A percentile compares a stretch with the other conserved stretches of the same genome.
Evolutionary conservation across 2,888 invertebrate species (phyloP).

Genomic region (Leucophenga maculata): DNA sequence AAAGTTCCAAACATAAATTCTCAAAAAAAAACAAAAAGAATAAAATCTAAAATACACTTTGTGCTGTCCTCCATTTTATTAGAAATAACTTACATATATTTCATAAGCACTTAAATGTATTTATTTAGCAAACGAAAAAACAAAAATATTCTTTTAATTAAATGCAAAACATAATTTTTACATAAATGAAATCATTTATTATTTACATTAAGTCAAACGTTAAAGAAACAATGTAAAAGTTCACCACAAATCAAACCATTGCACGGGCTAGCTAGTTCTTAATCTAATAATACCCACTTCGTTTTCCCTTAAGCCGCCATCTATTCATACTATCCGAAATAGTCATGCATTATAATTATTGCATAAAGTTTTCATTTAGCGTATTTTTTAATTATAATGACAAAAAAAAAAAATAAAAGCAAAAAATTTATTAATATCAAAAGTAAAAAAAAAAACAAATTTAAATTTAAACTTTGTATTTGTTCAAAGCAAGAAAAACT

Average conservation of each 20-base stretch:
- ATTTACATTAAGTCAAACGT: background rate
- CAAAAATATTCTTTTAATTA: constrained; percentile 2
- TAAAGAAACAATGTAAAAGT: background rate
- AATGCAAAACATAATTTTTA: constrained; percentile 1
- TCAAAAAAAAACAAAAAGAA: background rate
- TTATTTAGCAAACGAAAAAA: background rate
- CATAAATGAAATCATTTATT: background rate
- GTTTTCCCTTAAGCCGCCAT: background rate
- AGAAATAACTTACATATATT: constrained; percentile 9
- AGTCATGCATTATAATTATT: constrained; percentile 19
- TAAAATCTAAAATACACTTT: background rate
- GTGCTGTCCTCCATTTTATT: constrained; percentile 14
- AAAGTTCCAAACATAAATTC: background rate
- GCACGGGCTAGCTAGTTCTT: background rate
- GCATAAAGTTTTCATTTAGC: constrained; percentile 18
- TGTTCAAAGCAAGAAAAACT: background rate
- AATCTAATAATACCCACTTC: background rate
- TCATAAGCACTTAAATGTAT: constrained; percentile 19
- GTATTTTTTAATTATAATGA: constrained; percentile 20
- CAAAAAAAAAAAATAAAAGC: constrained; percentile 7
- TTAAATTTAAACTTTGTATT: background rate
- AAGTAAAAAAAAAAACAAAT: background rate
- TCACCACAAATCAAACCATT: background rate
- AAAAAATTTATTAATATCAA: background rate
- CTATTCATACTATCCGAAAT: background rate